phyloP scores from a whole-genome alignment of 30 jellyfish, hydroid and myxozoan genomes.

The Nemopilema nomurai region DNA sequence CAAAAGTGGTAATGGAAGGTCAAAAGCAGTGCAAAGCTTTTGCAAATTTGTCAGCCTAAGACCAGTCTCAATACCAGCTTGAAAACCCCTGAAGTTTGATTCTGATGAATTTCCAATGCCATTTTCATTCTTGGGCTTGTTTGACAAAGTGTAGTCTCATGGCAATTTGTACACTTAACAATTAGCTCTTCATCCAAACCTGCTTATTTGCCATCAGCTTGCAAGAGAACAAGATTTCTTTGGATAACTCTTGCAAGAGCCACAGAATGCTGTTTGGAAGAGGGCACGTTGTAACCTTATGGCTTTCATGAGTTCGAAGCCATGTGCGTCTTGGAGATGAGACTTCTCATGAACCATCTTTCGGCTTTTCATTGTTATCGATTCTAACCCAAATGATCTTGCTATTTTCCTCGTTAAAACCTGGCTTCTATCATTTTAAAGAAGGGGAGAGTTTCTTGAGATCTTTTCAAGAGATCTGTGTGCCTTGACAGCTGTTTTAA shows the following conservation, averaged over 20 bases:
- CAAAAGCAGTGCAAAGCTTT: conserved; percentile 19
- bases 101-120: neutral
- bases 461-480: neutral
- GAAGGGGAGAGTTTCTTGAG: neutral
- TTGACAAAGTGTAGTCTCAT: neutral
- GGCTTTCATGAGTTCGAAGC: neutral
- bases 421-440: neutral
- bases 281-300: neutral
- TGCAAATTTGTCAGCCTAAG: conserved; percentile 10
- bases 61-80: conserved; percentile 21
- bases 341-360: neutral
- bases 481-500: neutral
- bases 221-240: neutral
- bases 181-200: conserved; percentile 14
- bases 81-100: neutral
- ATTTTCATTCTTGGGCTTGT: conserved; percentile 8
- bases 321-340: neutral
- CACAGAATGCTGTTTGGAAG: conserved; percentile 4
- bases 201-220: neutral
- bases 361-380: neutral
- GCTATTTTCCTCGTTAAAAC: neutral
- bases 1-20: neutral
- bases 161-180: conserved; percentile 6
- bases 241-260: conserved; percentile 6
- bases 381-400: neutral